Conservation (phyloP, 2,113 vertebrate genomes). For the Dendrocopos noguchii region DNA sequence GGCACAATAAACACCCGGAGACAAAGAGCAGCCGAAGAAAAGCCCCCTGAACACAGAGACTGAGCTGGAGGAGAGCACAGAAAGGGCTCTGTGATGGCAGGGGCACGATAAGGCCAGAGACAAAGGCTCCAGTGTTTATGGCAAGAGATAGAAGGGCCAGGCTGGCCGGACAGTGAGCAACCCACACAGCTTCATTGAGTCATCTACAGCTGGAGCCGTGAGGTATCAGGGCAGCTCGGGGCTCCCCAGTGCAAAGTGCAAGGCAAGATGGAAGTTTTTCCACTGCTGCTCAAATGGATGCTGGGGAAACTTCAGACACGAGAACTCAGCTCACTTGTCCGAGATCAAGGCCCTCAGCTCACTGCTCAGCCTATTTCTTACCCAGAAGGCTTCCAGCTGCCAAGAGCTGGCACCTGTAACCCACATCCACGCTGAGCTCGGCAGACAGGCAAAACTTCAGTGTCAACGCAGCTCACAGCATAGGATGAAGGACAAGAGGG, state of each 20-base stretch:
- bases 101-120: conserved; percentile 62
- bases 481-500: background rate
- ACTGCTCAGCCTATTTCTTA: background rate
- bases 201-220: conserved; percentile 60
- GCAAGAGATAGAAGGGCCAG: conserved; percentile 56
- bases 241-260: background rate
- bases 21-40: conserved; percentile 66
- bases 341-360: fast-evolving
- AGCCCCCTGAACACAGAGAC: conserved; percentile 10
- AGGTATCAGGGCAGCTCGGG: background rate
- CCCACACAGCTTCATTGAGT: conserved; percentile 57
- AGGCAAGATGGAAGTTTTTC: background rate
- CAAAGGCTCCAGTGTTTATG: conserved; percentile 70
- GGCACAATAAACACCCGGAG: conserved; percentile 39
- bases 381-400: background rate
- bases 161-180: background rate
- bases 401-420: background rate
- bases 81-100: conserved; percentile 55
- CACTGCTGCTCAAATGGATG: background rate
- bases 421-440: fast-evolving
- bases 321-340: background rate
- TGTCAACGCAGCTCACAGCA: fast-evolving
- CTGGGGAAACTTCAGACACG: background rate
- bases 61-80: conserved; percentile 56
- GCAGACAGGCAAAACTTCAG: background rate